Evolutionary conservation across 2,797 vertebrate species (phyloP).

Genomic region (Channa striata): DNA sequence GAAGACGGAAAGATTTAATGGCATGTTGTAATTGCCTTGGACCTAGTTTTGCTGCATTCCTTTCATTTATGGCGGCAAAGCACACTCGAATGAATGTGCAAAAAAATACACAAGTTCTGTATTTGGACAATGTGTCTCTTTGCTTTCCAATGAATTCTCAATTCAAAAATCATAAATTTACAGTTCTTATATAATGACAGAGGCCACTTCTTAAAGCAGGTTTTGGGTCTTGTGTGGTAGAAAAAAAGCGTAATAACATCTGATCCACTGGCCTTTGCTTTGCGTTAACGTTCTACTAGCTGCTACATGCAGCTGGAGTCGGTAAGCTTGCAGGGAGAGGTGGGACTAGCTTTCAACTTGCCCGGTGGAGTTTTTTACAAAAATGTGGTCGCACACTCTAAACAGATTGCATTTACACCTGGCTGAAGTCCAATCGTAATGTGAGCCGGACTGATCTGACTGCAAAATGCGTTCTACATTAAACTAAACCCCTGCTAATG

Average conservation of each 20-base stretch:
- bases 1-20: not conserved
- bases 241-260: not conserved
- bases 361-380: not conserved
- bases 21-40: not conserved
- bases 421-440: not conserved
- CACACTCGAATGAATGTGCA: not conserved
- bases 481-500: not conserved
- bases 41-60: constrained; percentile 9
- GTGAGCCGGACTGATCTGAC: not conserved
- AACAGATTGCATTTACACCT: no score
- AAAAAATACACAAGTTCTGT: not conserved
- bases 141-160: not conserved
- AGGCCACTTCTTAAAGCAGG: not conserved
- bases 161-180: not conserved
- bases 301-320: no score
- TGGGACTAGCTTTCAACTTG: not conserved
- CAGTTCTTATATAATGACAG: not conserved
- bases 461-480: not conserved
- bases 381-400: no score
- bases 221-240: not conserved
- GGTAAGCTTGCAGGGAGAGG: not conserved
- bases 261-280: not conserved
- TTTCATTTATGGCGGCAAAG: not conserved
- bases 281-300: not conserved
- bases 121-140: not conserved